phyloP scores from a whole-genome alignment of 2,113 vertebrate genomes.

The Plectropomus leopardus region DNA sequence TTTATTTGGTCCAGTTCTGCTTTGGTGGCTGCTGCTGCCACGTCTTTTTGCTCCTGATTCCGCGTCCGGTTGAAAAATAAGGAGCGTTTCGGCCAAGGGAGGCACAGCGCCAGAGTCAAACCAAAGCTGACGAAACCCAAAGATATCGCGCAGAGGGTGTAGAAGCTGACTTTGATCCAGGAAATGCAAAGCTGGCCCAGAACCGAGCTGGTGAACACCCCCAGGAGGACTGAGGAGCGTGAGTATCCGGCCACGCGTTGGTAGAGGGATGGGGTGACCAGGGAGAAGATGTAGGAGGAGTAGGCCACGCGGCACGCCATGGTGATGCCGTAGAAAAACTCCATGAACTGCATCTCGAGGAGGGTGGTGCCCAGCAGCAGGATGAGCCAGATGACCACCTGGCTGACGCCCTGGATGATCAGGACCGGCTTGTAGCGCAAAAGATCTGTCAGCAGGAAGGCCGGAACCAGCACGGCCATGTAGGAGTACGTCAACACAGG shows the following conservation, averaged over 20 bases:
- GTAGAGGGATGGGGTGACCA: slow-evolving; percentile 87
- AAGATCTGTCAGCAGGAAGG: slow-evolving; percentile 94
- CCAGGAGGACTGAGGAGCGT: slow-evolving; percentile 89
- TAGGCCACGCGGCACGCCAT: slow-evolving; percentile 97
- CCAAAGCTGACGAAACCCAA: slow-evolving; percentile 90
- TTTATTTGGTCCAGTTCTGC: slow-evolving; percentile 80
- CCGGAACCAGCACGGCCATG: slow-evolving; percentile 92
- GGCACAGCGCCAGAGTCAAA: slow-evolving; percentile 87
- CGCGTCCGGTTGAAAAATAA: slow-evolving; percentile 90
- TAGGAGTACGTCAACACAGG: slow-evolving; percentile 94
- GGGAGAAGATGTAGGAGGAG: slow-evolving; percentile 97
- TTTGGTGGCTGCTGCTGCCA: slow-evolving; percentile 34
- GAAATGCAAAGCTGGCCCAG: slow-evolving; percentile 92
- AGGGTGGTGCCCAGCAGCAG: slow-evolving; percentile 86
- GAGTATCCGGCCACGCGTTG: slow-evolving; percentile 95
- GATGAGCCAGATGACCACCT: slow-evolving; percentile 91
- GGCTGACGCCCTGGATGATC: slow-evolving; percentile 92
- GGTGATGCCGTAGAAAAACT: slow-evolving; percentile 93
- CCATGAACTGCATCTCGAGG: slow-evolving; percentile 95
- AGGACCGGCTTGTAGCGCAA: slow-evolving; percentile 95
- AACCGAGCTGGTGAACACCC: slow-evolving; percentile 94
- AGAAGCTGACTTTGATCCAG: slow-evolving; percentile 68
- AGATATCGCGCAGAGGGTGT: slow-evolving; percentile 85
- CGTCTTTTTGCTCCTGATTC: slow-evolving; percentile 57
- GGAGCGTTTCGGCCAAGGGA: slow-evolving; percentile 91